These are phyloP conservation scores for Drosophila macrospina DNA, from an alignment of 2,888 invertebrate species.

Conservation along the genomic window DNA sequence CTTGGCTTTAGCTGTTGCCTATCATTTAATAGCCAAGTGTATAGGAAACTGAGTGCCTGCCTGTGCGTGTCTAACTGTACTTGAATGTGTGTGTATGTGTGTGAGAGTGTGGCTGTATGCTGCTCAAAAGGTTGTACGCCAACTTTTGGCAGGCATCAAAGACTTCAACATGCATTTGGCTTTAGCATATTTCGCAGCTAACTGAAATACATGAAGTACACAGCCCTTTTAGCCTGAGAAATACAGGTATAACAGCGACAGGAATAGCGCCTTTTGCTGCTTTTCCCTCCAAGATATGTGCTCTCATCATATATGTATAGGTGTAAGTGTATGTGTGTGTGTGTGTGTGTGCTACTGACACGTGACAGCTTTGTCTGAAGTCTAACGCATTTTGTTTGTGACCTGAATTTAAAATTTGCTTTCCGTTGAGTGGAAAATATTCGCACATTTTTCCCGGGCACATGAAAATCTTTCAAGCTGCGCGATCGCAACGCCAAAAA, in stretches of 20 bases:
- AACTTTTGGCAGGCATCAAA: constrained; percentile 45
- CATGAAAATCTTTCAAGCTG: constrained; percentile 29
- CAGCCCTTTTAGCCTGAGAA: constrained; percentile 27
- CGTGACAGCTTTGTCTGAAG: constrained; percentile 53
- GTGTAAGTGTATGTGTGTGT: constrained; percentile 12
- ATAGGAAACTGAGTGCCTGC: constrained; percentile 18
- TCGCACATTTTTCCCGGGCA: constrained; percentile 37
- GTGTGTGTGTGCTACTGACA: constrained; percentile 42
- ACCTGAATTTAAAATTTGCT: constrained; percentile 68
- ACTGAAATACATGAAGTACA: constrained; percentile 31
- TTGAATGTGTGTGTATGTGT: neutral
- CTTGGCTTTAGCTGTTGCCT: constrained; percentile 30
- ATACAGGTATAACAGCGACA: constrained; percentile 2
- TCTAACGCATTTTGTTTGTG: constrained; percentile 57
- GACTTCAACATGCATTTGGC: constrained; percentile 57
- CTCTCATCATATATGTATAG: constrained; percentile 16
- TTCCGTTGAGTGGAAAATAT: constrained; percentile 52
- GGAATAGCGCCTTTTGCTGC: constrained; percentile 21
- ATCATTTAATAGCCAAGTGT: constrained; percentile 41
- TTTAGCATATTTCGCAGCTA: constrained; percentile 50
- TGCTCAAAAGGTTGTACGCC: constrained; percentile 25
- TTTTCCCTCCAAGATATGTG: constrained; percentile 17
- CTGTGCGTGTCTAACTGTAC: constrained; percentile 8
- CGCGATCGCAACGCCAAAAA: constrained; percentile 12
- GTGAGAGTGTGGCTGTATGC: constrained; percentile 10